A percentile compares a stretch with the other conserved stretches of the same genome.
Conservation (phyloP, 2,888 invertebrate genomes). For the Bellardia pandia region DNA sequence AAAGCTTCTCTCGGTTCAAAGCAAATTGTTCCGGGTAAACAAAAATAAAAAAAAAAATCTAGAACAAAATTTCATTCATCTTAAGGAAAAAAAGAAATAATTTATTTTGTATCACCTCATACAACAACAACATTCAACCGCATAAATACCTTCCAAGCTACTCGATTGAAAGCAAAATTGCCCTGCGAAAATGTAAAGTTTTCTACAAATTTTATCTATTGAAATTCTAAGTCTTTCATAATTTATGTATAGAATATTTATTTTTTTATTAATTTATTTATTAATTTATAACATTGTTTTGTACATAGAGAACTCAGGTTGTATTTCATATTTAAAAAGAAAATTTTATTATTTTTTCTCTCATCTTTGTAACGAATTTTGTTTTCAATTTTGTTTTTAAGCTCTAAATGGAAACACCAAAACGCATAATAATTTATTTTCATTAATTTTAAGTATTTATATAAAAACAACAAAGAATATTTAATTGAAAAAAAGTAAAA, state of each 20-base stretch:
- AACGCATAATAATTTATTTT: slow-evolving; percentile 73
- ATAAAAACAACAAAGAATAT: slow-evolving; percentile 59
- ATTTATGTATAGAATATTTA: slow-evolving; percentile 30
- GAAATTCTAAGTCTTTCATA: slow-evolving; percentile 61
- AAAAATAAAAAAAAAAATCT: slow-evolving; percentile 39
- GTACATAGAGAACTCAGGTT: slow-evolving; percentile 70
- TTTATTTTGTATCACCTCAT: slow-evolving; percentile 26
- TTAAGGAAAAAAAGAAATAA: background rate
- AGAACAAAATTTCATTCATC: slow-evolving; percentile 30
- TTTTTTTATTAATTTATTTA: slow-evolving; percentile 22
- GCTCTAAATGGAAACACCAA: slow-evolving; percentile 46
- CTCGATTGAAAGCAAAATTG: slow-evolving; percentile 42
- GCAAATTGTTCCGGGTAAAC: slow-evolving; percentile 9
- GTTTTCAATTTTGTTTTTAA: slow-evolving; percentile 43
- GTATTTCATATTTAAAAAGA: slow-evolving; percentile 55
- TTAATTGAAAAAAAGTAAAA: slow-evolving; percentile 57
- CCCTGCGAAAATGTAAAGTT: slow-evolving; percentile 15
- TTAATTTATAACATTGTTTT: slow-evolving; percentile 29
- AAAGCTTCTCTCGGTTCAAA: slow-evolving; percentile 24
- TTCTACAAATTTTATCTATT: slow-evolving; percentile 41
- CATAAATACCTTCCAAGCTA: slow-evolving; percentile 16
- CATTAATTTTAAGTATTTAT: slow-evolving; percentile 73
- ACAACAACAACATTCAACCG: slow-evolving; percentile 10
- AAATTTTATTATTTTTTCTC: slow-evolving; percentile 30
- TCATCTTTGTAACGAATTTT: slow-evolving; percentile 1